Evolutionary conservation across 2,888 invertebrate species (phyloP), one percentile per base, ranked within the genome.

Genomic region (Morpho deidamia): DNA sequence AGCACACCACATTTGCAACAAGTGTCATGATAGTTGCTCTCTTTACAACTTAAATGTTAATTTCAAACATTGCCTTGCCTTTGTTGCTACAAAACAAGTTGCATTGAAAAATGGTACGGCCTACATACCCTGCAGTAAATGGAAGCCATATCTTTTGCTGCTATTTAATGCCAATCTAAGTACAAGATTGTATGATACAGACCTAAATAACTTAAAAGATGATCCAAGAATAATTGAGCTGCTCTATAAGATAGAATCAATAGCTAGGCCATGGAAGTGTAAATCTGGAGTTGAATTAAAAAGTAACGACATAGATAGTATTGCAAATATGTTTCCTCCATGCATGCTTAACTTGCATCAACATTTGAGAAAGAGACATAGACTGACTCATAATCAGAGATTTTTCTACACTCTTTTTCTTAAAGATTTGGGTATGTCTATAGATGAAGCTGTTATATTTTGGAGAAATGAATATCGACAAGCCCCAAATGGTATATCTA

Each of bases 331-430:
- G 42, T 93, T 93, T 71, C 93, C 93, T 1, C 91, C 92, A 0
- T 94, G 94, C 60, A 94, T 94, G 94, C 72, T 84, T 44, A 91
- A 92, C 65, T 80, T 94, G 44, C 92, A 93, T 66, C 68, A 70
- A 52, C 76, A 78, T 48, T 72, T 94, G 39, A 71, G 90, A 38
- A 75, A 69, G 9, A 90, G 83, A 47, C 94, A 94, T 68, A 90
- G 94, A 62, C 78, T 94, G n/a, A 88, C 91, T 12, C 94, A 95
- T 68, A 83, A 91, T 59, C 92, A 91, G 45, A 78, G 91, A 65
- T 93, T 94, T 65, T 90, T 92, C 64, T 93, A 93, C 62, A 94
- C 93, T 56, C 79, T 95, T 23, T 95, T 93, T 76, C 77, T 95
- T 47, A 95, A 94, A 83, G 94, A 94, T 63, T 91, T 92, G 66